Base-by-base conservation (phyloP, 2,888 invertebrate genomes). In the Ditylenchus weischeri region DNA sequence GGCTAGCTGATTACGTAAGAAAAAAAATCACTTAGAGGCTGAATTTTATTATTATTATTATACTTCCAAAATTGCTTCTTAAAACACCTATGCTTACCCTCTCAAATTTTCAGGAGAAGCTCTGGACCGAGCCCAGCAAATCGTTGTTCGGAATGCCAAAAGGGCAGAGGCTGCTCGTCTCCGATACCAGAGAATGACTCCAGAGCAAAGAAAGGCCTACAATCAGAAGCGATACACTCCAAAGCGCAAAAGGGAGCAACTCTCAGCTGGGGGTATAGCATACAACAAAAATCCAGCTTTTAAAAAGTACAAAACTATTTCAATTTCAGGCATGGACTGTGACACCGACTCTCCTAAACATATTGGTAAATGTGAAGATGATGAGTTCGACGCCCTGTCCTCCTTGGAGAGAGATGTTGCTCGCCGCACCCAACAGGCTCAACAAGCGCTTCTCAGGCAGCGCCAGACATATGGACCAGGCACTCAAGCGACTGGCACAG, bases 171-270 rank as follows among this genome's bases (percentile, higher is more conserved):
- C 80, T 6, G 80, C 80, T 0, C 72, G 80, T 35, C 71, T 79
- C 4, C 69, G 80, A 15, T 81, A 81, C 66, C 81, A 81, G 66
- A 35, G 79, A 21, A 59, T 78, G 79, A 79, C 80, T 13, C 79
- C 81, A 10, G 81, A 81, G 38, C 79, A 81, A 69, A 60, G 81
- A 61, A 81, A 79, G 72, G 75, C 72, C 7, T 77, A 75, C 74
- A 80, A 81, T 65, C 80, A 82, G 71, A 81, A 82, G 69, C 72
- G 81, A 6, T 82, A 81, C 70, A 81, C 79, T 19, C 80, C 81
- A 43, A 81, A 81, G 69, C 70, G 79, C n/a, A 75, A 76, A 38
- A 72, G 80, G 35, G 72, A 65, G 62, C 63, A 68, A 66, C 65
- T 68, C 66, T 48, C 13, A 58, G 62, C 11, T 21, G 61, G 43